Evolutionary conservation across 2,888 invertebrate species (phyloP).

Genomic region (Trilocha varians): DNA sequence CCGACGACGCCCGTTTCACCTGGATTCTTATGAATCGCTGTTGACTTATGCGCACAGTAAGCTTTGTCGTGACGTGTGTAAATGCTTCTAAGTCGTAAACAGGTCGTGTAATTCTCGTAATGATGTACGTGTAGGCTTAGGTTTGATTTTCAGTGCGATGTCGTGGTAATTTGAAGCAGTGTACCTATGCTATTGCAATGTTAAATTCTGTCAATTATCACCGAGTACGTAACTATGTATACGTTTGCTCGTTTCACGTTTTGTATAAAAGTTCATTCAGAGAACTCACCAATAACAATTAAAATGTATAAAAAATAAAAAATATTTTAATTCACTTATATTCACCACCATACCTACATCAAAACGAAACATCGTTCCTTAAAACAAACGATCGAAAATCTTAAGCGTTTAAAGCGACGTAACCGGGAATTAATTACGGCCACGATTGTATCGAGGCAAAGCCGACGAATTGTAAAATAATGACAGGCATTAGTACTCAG

Average conservation of each 20-base stretch:
- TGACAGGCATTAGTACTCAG: constrained; percentile 65
- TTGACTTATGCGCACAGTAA: constrained; percentile 16
- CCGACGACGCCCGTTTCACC: constrained; percentile 25
- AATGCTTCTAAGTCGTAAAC: neutral
- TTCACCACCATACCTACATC: too few species aligned
- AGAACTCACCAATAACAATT: too few species aligned
- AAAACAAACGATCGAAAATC: constrained; percentile 14
- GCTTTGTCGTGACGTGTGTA: neutral
- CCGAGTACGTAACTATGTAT: too few species aligned
- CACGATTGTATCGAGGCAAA: constrained; percentile 26
- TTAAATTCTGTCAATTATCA: too few species aligned
- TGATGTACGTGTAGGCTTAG: neutral
- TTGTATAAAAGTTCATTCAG: too few species aligned
- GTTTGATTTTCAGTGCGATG: too few species aligned
- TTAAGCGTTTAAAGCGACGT: constrained; percentile 21
- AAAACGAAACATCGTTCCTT: neutral
- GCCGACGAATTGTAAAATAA: constrained; percentile 68
- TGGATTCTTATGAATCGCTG: constrained; percentile 48
- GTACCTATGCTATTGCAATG: too few species aligned
- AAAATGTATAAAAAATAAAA: too few species aligned
- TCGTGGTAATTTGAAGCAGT: too few species aligned
- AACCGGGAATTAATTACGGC: constrained; percentile 27
- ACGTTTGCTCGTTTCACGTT: too few species aligned
- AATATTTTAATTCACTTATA: too few species aligned
- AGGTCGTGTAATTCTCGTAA: neutral